Base-by-base conservation (phyloP, 2,113 vertebrate species). In the Morone saxatilis region DNA sequence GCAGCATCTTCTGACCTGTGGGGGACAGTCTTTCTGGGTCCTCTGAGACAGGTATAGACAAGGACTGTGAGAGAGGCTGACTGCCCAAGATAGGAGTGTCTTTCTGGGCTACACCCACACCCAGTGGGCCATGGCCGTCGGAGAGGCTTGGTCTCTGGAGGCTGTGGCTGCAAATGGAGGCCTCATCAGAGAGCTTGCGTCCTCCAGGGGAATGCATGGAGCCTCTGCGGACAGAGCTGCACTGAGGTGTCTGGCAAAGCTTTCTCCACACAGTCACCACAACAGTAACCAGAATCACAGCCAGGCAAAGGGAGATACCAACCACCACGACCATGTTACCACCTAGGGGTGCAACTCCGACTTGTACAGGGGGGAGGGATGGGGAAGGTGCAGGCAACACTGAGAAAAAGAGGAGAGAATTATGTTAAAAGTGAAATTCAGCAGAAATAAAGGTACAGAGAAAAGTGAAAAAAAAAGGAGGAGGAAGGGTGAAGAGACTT, bases 241-340 rank as follows among this genome's bases (percentile, higher is more conserved):
- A 99, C 76, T 96, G 96, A 40, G 96, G 95, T 38, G 95, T 51
- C 50, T 90, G 96, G 88, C 97, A 97, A 3, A 97, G 89, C 89
- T 96, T 98, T 76, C 97, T 94, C 97, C 98, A 98, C 47, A 99
- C 93, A 0, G 97, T 97, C 88, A 99, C 96, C 19, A 98, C 92
- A 36, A 99, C 80, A 0, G 98, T 99, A 57, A 96, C 94, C 36
- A 96, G 83, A 72, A 99, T 98, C 85, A 99, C 97, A 80, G 95
- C 96, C 87, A 99, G 75, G 81, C 98, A 99, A 1, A 99, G 81
- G 0, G 96, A 97, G 72, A 99, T 98, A 10, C 98, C 98, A 0
- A 95, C 95, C 88, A 98, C 93, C 0, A 96, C 97, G 25, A 99
- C 96, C 38, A 98, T 91, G 71, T 98, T 98, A 80, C 95, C 96